Conservation (phyloP, 2,113 vertebrate genomes). For the Corythoichthys intestinalis region DNA sequence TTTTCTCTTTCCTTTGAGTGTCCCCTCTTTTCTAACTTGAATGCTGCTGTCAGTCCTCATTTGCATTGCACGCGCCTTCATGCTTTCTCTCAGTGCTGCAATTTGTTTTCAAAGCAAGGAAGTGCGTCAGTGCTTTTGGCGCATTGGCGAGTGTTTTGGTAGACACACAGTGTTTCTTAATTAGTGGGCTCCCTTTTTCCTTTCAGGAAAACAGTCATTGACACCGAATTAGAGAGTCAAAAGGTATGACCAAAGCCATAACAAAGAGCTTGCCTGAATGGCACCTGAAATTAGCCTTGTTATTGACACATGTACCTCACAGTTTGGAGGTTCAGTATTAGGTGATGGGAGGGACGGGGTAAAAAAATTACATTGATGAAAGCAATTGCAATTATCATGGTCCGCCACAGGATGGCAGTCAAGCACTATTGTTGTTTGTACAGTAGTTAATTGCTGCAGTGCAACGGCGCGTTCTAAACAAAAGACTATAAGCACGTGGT, state of each 20-base stretch:
- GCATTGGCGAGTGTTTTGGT: too few relatives aligned
- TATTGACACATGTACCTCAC: background rate
- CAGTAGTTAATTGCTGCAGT: background rate
- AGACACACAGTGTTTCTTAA: too few relatives aligned
- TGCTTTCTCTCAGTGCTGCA: constrained; percentile 3
- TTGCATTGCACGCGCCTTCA: constrained; percentile 28
- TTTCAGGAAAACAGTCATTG: too few relatives aligned
- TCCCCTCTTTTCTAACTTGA: background rate
- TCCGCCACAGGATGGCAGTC: constrained; percentile 57
- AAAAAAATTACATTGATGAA: background rate
- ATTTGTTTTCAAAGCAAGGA: background rate
- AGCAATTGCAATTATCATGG: background rate
- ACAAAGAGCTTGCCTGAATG: too few relatives aligned
- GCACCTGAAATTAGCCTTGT: background rate
- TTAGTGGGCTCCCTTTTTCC: too few relatives aligned
- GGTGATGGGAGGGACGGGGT: too few relatives aligned
- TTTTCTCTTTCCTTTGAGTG: constrained; percentile 3
- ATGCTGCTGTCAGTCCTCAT: constrained; percentile 1
- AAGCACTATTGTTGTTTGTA: constrained; percentile 1
- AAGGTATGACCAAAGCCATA: background rate
- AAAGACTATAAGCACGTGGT: background rate
- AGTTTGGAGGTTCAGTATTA: background rate
- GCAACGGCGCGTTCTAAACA: constrained; percentile 14
- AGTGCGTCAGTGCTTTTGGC: background rate
- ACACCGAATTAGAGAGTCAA: too few relatives aligned